Conservation (phyloP, 2,888 invertebrate genomes). For the Eilema caniola region DNA sequence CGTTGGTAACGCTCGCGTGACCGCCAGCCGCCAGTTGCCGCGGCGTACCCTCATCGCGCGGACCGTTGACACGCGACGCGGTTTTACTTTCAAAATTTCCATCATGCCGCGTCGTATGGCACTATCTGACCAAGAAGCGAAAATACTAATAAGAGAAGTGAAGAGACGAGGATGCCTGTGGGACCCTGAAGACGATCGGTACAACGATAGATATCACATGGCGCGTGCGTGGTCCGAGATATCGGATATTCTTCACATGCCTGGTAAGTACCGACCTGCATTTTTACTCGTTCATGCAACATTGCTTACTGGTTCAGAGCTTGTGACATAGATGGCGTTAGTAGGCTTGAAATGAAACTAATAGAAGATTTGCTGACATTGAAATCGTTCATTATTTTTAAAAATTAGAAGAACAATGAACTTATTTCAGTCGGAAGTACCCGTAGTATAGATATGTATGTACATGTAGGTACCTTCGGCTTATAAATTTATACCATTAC, state of each 20-base stretch:
- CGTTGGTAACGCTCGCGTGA: slow-evolving; percentile 35
- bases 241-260: slow-evolving; percentile 49
- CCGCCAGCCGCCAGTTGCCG: slow-evolving; percentile 49
- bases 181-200: slow-evolving; percentile 56
- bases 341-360: slow-evolving; percentile 12
- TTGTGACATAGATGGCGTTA: slow-evolving; percentile 48
- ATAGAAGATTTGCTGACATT: not conserved
- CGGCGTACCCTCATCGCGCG: slow-evolving; percentile 51
- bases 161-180: slow-evolving; percentile 60
- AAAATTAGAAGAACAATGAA: too few relatives aligned
- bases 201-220: slow-evolving; percentile 57
- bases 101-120: slow-evolving; percentile 37
- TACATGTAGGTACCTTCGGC: too few relatives aligned
- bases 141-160: slow-evolving; percentile 58
- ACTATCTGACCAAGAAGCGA: slow-evolving; percentile 35
- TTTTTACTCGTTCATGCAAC: not conserved
- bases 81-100: slow-evolving; percentile 34
- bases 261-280: slow-evolving; percentile 55
- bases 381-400: not conserved
- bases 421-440: too few relatives aligned
- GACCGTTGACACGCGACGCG: slow-evolving; percentile 46
- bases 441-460: too few relatives aligned
- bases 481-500: too few relatives aligned
- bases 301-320: slow-evolving; percentile 8
- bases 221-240: slow-evolving; percentile 63